Percentiles rank a stretch among this genome's conserved stretches.
Conservation (phyloP, 92 coral and sea anemone species). For the Porites cylindrica region DNA sequence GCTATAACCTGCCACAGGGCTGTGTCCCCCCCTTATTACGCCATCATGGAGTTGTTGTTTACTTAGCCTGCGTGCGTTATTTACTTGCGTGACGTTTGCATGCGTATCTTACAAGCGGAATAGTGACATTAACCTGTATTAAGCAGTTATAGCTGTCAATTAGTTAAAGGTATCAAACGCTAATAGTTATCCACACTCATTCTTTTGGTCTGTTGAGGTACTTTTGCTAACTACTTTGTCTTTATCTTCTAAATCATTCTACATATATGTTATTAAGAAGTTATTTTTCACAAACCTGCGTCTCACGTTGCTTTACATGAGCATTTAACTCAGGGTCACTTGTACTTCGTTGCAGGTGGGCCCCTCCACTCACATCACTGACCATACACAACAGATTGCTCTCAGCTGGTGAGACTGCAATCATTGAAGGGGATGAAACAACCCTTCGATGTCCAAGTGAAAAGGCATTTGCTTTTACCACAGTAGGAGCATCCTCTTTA, state of each 20-base stretch:
- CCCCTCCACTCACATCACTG: neutral
- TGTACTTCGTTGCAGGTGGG: constrained; percentile 46
- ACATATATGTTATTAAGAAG: too few species aligned
- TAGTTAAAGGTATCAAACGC: too few species aligned
- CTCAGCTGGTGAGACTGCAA: constrained; percentile 29
- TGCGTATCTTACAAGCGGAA: too few species aligned
- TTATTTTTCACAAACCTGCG: constrained; percentile 42
- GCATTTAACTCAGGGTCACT: constrained; percentile 71
- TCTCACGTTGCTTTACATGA: constrained; percentile 24
- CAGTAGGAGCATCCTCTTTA: neutral
- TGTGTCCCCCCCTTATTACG: too few species aligned
- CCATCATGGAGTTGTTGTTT: too few species aligned
- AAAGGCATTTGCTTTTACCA: constrained; percentile 20
- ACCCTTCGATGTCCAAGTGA: constrained; percentile 80
- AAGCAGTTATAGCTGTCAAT: too few species aligned
- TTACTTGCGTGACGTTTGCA: too few species aligned
- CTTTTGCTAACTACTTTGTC: neutral
- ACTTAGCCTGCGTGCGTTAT: too few species aligned
- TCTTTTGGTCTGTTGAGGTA: neutral
- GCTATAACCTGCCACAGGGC: too few species aligned
- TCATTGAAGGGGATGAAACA: constrained; percentile 70
- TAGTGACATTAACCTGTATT: too few species aligned
- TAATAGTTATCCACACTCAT: too few species aligned
- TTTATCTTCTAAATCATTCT: too few species aligned
- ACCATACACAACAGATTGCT: neutral